phyloP scores from a whole-genome alignment of 2,797 vertebrate genomes.

The Natrix natrix region DNA sequence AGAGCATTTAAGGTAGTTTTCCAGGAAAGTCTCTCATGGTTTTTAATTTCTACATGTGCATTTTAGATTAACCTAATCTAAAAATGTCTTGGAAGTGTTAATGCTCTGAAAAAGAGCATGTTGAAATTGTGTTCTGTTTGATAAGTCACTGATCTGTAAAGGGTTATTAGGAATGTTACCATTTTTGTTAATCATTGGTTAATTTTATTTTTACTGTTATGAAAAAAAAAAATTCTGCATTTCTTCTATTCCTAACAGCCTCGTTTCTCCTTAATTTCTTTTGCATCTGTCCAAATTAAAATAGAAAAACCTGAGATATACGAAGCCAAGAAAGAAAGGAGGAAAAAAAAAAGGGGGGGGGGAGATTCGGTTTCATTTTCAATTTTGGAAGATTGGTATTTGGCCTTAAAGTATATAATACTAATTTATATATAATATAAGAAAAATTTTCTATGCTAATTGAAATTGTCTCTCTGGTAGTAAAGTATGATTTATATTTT shows the following conservation, averaged over 20 bases:
- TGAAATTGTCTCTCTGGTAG: not conserved
- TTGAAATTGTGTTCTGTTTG: not conserved
- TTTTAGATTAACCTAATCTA: not conserved
- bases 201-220: not conserved
- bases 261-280: not conserved
- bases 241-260: not conserved
- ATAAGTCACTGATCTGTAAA: not conserved
- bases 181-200: not conserved
- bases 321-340: not conserved
- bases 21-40: not conserved
- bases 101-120: not conserved
- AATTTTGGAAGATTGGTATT: not conserved
- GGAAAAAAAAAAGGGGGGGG: no score
- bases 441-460: not conserved
- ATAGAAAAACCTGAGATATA: not conserved
- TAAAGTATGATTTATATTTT: not conserved
- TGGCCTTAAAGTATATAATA: not conserved
- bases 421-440: not conserved
- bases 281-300: not conserved
- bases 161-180: not conserved
- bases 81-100: not conserved
- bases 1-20: constrained; percentile 35
- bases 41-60: not conserved
- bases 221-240: not conserved
- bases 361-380: not conserved